phyloP scores from a whole-genome alignment of 1,140 invertebrate species.

The Hylaeus anthracinus region DNA sequence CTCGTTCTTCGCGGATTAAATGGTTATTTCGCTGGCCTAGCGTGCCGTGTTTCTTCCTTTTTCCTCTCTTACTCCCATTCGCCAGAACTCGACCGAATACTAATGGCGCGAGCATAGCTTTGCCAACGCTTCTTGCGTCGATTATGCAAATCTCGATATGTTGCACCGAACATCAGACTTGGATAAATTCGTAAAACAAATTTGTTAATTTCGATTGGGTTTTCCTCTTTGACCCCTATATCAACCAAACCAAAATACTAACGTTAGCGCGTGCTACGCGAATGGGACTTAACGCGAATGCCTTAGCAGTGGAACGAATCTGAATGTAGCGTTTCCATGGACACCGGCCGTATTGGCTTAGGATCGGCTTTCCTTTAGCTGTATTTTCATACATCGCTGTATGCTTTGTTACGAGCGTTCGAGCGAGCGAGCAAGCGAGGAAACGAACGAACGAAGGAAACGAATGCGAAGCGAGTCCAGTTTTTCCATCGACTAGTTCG shows the following conservation, averaged over 20 bases:
- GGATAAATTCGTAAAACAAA: not conserved
- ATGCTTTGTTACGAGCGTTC: conserved; percentile 30
- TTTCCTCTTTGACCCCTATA: too few species aligned
- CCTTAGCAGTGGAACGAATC: not conserved
- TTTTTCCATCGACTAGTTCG: too few species aligned
- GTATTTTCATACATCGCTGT: conserved; percentile 40
- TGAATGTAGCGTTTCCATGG: conserved; percentile 46
- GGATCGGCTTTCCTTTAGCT: conserved; percentile 39
- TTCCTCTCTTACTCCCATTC: not conserved
- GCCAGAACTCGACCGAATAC: not conserved
- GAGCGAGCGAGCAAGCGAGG: too few species aligned
- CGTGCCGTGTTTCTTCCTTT: not conserved
- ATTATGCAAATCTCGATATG: not conserved
- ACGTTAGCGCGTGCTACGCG: not conserved
- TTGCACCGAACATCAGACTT: too few species aligned
- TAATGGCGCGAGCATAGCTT: too few species aligned
- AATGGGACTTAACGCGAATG: conserved; percentile 4
- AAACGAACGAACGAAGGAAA: too few species aligned
- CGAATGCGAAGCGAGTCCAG: too few species aligned
- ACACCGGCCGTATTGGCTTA: conserved; percentile 46
- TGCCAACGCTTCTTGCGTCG: not conserved
- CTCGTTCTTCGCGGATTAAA: conserved; percentile 20
- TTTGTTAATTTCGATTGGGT: not conserved
- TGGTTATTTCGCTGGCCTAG: not conserved
- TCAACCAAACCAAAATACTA: too few species aligned